A percentile compares a stretch with the other conserved stretches of the same genome.
These are phyloP conservation scores for Thereva unica DNA, from an alignment of 2,888 invertebrate genomes.

Conservation along the genomic window DNA sequence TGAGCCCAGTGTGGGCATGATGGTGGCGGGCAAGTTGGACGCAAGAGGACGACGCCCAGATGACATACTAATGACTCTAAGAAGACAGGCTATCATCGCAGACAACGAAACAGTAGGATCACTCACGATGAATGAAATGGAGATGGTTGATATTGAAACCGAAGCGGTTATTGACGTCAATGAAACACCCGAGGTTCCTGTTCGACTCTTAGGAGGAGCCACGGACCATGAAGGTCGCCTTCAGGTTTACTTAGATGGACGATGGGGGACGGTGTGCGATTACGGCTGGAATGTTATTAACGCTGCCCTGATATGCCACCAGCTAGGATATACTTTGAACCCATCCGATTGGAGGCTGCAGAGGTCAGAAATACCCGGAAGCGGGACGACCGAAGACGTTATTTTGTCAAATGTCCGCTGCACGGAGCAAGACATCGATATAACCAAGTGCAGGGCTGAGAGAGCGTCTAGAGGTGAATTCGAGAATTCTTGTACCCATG, in stretches of 20 bases:
- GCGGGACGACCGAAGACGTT: slow-evolving; percentile 76
- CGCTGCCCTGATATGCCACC: slow-evolving; percentile 93
- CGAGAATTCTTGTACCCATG: slow-evolving; percentile 85
- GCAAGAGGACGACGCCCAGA: slow-evolving; percentile 79
- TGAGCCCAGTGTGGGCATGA: slow-evolving; percentile 91
- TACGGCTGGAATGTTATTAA: slow-evolving; percentile 92
- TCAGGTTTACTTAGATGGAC: slow-evolving; percentile 79
- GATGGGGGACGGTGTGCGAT: slow-evolving; percentile 98
- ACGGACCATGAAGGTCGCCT: slow-evolving; percentile 84
- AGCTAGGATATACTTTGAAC: slow-evolving; percentile 89
- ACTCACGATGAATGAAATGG: slow-evolving; percentile 59
- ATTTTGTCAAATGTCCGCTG: slow-evolving; percentile 87
- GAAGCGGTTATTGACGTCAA: slow-evolving; percentile 64
- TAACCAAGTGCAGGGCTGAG: slow-evolving; percentile 86
- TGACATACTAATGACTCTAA: slow-evolving; percentile 78
- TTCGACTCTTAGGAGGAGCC: slow-evolving; percentile 80
- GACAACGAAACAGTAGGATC: slow-evolving; percentile 68
- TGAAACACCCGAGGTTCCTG: slow-evolving; percentile 66
- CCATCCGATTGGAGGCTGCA: slow-evolving; percentile 89
- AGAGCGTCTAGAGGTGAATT: slow-evolving; percentile 67
- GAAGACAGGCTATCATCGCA: slow-evolving; percentile 72
- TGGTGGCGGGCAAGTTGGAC: slow-evolving; percentile 91
- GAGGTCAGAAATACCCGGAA: slow-evolving; percentile 77
- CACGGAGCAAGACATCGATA: slow-evolving; percentile 85
- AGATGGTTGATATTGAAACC: slow-evolving; percentile 60